Base-by-base conservation (phyloP, 2,113 vertebrate genomes). In the Emydura subglobosa region DNA sequence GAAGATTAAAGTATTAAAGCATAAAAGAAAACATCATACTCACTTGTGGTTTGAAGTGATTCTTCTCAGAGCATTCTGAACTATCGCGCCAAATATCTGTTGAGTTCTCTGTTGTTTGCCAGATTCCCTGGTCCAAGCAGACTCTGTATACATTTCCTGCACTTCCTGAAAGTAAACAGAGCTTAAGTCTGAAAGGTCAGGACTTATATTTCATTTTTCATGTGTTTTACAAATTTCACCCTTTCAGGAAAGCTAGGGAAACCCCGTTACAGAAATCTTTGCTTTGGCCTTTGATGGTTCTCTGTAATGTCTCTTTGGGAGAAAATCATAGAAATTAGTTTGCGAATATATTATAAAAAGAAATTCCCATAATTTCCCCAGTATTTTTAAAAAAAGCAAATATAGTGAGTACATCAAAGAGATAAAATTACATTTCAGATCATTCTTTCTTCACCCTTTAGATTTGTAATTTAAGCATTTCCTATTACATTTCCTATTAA, bases 51-150 rank as follows among this genome's bases (percentile, higher is more conserved):
- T 98, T 79, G 53, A 98, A 98, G 97, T 97, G 86, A 79, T 96
- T 94, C 91, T 99, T 89, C 93, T 97, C 96, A 85, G 97, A 90
- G 97, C 99, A 99, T 95, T 99, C 99, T 1, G 98, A 98, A n/a
- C 98, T 97, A 57, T 99, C 98, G 81, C 98, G 98, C 99, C 99
- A 99, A 94, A 98, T 93, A 49, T 96, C 97, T 11, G 99, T 98
- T 91, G 99, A 98, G 96, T 99, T 99, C 91, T 98, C 98, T 82
- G 53, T 81, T 1, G 39, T 98, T 94, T 98, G 98, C 99, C 99
- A 99, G 90, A 93, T 98, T 44, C 99, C 99, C 39, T 91, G 97
- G 25, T 98, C 97, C 92, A 98, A 97, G 96, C 99, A 99, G 97
- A 98, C 95, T 96, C 98, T 98, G 98, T 99, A 98, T 80, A 98